These are phyloP conservation scores for Drosophila peninsularis DNA, from an alignment of 2,888 invertebrate species.

Conservation along the genomic window DNA sequence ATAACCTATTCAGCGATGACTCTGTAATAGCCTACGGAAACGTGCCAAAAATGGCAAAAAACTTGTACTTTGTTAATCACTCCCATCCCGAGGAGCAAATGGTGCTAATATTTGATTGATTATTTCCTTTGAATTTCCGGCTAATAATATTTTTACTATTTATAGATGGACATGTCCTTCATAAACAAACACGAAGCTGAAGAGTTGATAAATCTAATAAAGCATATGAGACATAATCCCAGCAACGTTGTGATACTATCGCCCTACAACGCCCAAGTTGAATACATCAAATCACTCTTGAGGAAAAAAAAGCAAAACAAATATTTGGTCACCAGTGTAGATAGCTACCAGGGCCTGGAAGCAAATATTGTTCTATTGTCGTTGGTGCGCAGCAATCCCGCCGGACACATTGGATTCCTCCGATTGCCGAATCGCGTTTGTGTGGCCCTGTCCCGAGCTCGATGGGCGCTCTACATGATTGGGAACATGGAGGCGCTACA, in stretches of 20 bases:
- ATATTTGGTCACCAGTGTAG: constrained; percentile 87
- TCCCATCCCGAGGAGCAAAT: constrained; percentile 85
- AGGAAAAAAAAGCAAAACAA: too few species aligned
- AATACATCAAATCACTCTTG: constrained; percentile 53
- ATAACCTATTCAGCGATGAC: constrained; percentile 86
- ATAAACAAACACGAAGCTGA: constrained; percentile 66
- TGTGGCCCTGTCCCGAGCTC: constrained; percentile 91
- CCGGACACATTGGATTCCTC: constrained; percentile 89
- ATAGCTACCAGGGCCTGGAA: constrained; percentile 93
- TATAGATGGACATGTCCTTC: constrained; percentile 63
- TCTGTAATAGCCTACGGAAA: constrained; percentile 85
- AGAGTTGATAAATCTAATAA: constrained; percentile 49
- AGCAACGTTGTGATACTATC: constrained; percentile 89
- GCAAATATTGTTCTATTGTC: constrained; percentile 91
- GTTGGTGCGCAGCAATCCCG: constrained; percentile 90
- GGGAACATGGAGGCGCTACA: constrained; percentile 89
- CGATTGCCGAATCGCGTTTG: constrained; percentile 89
- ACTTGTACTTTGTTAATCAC: constrained; percentile 90
- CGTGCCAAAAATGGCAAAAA: constrained; percentile 87
- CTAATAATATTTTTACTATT: neutral
- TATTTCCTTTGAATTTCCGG: neutral
- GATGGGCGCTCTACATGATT: constrained; percentile 89
- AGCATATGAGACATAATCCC: constrained; percentile 85
- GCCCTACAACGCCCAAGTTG: constrained; percentile 79
- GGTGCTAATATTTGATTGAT: constrained; percentile 76